Evolutionary conservation across 2,113 vertebrate species (phyloP), one percentile per base, ranked within the genome.

Genomic region (Proteles cristata): DNA sequence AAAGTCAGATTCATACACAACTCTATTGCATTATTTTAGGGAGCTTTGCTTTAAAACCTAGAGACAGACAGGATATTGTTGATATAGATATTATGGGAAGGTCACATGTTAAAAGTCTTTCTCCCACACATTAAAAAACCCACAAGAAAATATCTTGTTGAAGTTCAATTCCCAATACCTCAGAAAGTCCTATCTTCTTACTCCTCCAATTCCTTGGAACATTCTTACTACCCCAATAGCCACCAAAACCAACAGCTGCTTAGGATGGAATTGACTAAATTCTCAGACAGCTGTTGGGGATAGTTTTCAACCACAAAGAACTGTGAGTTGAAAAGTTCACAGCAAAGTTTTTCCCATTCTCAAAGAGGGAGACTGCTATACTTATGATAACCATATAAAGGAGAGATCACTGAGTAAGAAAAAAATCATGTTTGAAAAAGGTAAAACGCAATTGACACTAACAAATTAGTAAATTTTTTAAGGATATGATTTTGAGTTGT

Each of bases 281-380:
- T 93, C 61, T 91, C 88, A 96, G 88, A 88, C 97, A 97, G 95
- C 96, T 98, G 97, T 90, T 90, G 21, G 63, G 14, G 88, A 83
- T 94, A 74, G 16, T 93, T 97, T 98, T 97, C 93, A 96, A 91
- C 79, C 96, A 93, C 96, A 90, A 92, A 94, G 76, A 97, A 93
- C 76, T 66, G 1, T 55, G 91, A 93, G 97, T 97, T 98, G 95
- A 98, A 97, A 98, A 98, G 97, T 98, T 98, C 97, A 98, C 31
- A 77, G 28, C 14, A 53, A 95, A 96, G 23, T 19, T 95, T 91
- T 93, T 80, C n/a, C 43, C 65, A 73, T 82, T 95, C 81, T 90
- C 61, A 83, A 79, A 65, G 58, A 69, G 1, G 4, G n/a, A 94
- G 11, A 16, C 61, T 39, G 31, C n/a, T 76, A 7, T 28, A 11